Conservation (phyloP, 1,140 invertebrate species). For the Trichoplusia ni region DNA sequence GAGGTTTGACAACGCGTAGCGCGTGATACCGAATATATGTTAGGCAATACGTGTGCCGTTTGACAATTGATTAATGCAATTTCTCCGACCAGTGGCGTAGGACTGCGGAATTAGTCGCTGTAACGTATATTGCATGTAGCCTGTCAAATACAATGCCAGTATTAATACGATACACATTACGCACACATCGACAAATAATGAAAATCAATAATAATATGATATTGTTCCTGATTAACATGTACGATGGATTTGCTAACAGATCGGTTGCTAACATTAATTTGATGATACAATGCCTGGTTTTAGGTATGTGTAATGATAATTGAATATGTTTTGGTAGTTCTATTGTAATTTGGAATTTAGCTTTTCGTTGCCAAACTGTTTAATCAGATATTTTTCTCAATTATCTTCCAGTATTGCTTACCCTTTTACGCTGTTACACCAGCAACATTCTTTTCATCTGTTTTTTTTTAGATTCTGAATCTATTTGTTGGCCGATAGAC, state of each 20-base stretch:
- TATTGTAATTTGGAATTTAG: too few species aligned
- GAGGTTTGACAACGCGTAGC: slow-evolving; percentile 46
- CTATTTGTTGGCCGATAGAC: too few species aligned
- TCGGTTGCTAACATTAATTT: too few species aligned
- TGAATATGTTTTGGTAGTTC: too few species aligned
- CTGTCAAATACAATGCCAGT: slow-evolving; percentile 13
- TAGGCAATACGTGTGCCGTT: slow-evolving; percentile 54
- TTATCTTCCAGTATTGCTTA: too few species aligned
- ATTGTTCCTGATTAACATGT: not conserved
- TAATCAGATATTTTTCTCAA: too few species aligned
- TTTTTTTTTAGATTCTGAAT: too few species aligned
- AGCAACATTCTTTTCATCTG: too few species aligned
- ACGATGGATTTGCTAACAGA: not conserved
- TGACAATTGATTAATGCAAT: slow-evolving; percentile 79
- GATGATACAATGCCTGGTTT: too few species aligned
- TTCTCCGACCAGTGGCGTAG: slow-evolving; percentile 54
- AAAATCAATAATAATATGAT: slow-evolving; percentile 15
- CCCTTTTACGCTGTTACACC: too few species aligned
- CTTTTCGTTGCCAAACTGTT: too few species aligned
- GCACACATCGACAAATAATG: slow-evolving; percentile 3
- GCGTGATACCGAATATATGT: slow-evolving; percentile 52
- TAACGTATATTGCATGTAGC: slow-evolving; percentile 15
- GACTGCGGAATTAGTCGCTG: slow-evolving; percentile 31
- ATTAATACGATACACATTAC: not conserved
- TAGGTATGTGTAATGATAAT: too few species aligned